Evolutionary conservation across 2,888 invertebrate genomes (phyloP), one percentile per base, ranked within the genome.

Genomic region (Hypsopygia costalis): DNA sequence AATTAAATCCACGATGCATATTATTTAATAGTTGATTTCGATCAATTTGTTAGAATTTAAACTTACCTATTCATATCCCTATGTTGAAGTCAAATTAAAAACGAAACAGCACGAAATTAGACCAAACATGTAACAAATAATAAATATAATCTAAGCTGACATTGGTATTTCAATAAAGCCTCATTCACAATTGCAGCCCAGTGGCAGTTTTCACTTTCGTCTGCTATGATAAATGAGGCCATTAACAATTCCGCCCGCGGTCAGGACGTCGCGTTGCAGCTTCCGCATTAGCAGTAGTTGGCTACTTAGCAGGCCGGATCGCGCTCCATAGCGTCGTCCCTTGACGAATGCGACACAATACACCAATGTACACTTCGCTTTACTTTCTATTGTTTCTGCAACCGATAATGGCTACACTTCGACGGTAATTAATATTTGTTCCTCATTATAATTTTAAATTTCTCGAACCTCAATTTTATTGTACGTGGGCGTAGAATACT

Each of bases 171-270:
- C 9, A 36, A 30, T 36, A 37, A 64, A 62, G 59, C 43, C 39
- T 41, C 44, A 52, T 63, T 52, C 47, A 58, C 58, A 64, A 58
- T 3, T 62, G 49, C 35, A 55, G 57, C 51, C 62, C 70, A 68
- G 73, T 69, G 69, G 69, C 65, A 43, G 74, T 81, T 81, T 80
- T 81, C 81, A 76, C 81, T 83, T 80, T 83, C 79, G 56, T 73
- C 60, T 62, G 62, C 55, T 51, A 66, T 74, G 74, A 76, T 73
- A 69, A 76, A 79, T 72, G 74, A 70, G 62, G 52, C 57, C 66
- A 77, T 81, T 78, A 77, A 65, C 61, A 58, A 81, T 82, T 78
- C 78, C 65, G 71, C 66, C 68, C 53, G 75, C 65, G 66, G 69
- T 59, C 72, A 69, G 79, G 75, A 77, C 67, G 74, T 70, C 75